Evolutionary conservation across 2,888 invertebrate species (phyloP), one percentile per base, ranked within the genome.

Genomic region (Lithosia quadra): DNA sequence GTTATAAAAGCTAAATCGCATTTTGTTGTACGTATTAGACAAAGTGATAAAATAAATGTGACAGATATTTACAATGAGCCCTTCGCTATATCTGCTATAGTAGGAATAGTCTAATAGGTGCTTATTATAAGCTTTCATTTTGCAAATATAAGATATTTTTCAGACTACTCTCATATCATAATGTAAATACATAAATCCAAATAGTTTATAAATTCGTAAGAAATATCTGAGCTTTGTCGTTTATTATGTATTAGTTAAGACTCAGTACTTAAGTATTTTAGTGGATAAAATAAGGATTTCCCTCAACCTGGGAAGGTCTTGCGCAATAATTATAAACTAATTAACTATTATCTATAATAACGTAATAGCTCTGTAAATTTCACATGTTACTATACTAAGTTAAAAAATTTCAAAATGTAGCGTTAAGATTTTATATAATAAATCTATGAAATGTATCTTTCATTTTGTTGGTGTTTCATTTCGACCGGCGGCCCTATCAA

Each of bases 371-470:
- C 91, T 94, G 94, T 94, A 94, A 87, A 94, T 94, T 94, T 92
- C 92, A 92, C 92, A 93, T 93, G 94, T 94, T 94, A 94, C 89
- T 93, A 91, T 90, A 90, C 80, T 94, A 93, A 94, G 92, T 92
- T 92, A 90, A 90, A 82, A 89, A 55, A 58, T 28, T 91, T 93
- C 88, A 87, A 90, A 87, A 90, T 88, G 94, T 95, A 95, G 94
- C 84, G 84, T 88, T 94, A 95, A 95, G 95, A 92, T 94, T 95
- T 95, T 95, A 93, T 95, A 95, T 94, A 95, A 94, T 95, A 95
- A 95, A 95, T 93, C 90, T 92, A 93, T 94, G 90, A 94, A 95
- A 94, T 93, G 93, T 94, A 94, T 86, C 90, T 90, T 91, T 90
- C 89, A 90, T 81, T 83, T 80, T 85, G 75, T 77, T 82, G 74